phyloP scores from a whole-genome alignment of 1,140 invertebrate species.

The Hyles vespertilio region DNA sequence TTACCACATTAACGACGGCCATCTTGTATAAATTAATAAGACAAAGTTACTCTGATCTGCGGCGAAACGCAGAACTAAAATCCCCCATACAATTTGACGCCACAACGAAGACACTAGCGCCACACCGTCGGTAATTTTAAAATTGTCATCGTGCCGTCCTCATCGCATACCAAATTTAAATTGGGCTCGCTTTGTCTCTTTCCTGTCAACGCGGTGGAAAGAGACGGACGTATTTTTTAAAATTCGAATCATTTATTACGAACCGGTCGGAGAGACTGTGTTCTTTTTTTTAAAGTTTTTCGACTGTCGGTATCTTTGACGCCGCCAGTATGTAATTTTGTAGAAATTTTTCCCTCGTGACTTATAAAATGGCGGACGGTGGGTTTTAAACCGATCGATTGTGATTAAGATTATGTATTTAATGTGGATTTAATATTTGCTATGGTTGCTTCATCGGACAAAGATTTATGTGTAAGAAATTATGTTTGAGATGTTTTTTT shows the following conservation, averaged over 20 bases:
- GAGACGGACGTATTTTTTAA: conserved; percentile 10
- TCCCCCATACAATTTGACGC: neutral
- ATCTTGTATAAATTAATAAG: conserved; percentile 19
- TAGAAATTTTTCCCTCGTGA: too few species aligned
- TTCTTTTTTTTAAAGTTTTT: conserved; percentile 11
- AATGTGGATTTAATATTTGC: too few species aligned
- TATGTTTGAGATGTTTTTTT: too few species aligned
- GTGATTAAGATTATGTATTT: too few species aligned
- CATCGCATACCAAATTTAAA: conserved; percentile 25
- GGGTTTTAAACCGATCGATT: too few species aligned
- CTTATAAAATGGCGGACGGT: too few species aligned
- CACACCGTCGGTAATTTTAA: conserved; percentile 1
- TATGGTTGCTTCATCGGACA: too few species aligned
- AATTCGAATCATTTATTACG: conserved; percentile 25
- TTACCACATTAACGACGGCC: conserved; percentile 23
- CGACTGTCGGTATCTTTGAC: conserved; percentile 2
- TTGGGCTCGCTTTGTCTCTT: conserved; percentile 19
- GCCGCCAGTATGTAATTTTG: too few species aligned
- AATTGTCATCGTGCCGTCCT: conserved; percentile 9
- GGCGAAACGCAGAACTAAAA: neutral
- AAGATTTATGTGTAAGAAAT: too few species aligned
- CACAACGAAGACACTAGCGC: neutral
- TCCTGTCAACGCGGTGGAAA: neutral
- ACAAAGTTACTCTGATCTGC: conserved; percentile 6
- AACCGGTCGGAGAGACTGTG: conserved; percentile 4